Base-by-base conservation (phyloP, 2,113 vertebrate genomes). In the Gila orcuttii region DNA sequence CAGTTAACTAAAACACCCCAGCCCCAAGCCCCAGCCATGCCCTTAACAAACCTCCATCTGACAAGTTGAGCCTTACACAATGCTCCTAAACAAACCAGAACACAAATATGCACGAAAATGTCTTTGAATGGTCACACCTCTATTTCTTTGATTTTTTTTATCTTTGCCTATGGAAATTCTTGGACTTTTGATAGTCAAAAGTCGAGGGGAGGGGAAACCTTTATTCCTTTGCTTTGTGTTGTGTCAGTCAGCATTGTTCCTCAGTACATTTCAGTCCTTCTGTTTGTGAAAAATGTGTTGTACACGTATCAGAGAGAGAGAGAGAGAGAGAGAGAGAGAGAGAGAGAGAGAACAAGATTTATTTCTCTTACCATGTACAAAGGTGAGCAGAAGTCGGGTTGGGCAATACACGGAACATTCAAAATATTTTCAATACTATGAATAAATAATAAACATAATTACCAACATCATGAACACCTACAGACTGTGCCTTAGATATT, bases 31-130 rank as follows among this genome's bases (percentile, higher is more conserved):
- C 15, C 15, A 21, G 17, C 45, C 79, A 33, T 69, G 45, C 62
- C 62, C 45, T 82, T 4, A 82, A 69, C 19, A 69, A 31, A 52
- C 62, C 4, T 10, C 10, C 21, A 79, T 9, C 17, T 28, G 36
- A 52, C 39, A 47, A n/a, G 45, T 0, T 47, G 1, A 50, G 8
- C 42, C 31, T 69, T 55, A 69, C 28, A 6, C 28, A 82, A 52
- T 15, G 3, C 19, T 82, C 62, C 17, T 69, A 69, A 82, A 82
- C 64, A 50, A 81, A 81, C 60, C 79, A 81, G 60, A 50, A 50
- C 25, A 66, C 60, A 81, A 82, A 82, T 55, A 33, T 0, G 2
- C 25, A 52, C 4, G 13, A 8, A 9, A 55, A n/a, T 17, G 0
- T 64, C 25, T 36, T 50, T 82, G 59, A 64, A 17, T n/a, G 28